A percentile compares a stretch with the other conserved stretches of the same genome.
Evolutionary conservation across 2,113 vertebrate genomes (phyloP).

Genomic region (Labeo catla): DNA sequence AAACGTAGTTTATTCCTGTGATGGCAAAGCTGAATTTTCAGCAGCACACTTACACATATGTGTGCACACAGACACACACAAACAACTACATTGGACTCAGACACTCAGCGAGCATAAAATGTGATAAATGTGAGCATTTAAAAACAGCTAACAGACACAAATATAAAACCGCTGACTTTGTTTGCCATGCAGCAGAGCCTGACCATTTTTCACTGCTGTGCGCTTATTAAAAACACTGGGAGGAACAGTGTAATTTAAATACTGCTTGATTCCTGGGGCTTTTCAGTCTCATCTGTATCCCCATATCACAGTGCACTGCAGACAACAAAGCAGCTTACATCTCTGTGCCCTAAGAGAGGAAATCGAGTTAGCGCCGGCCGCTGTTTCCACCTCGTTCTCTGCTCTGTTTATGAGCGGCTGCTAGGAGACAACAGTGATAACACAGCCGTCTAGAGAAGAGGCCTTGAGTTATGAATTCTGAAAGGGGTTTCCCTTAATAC

Average conservation of each 20-base stretch:
- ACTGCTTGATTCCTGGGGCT: neutral
- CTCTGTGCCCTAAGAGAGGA: conserved; percentile 1
- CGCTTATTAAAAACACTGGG: neutral
- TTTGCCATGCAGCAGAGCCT: neutral
- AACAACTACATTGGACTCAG: too few relatives aligned
- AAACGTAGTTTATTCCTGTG: neutral
- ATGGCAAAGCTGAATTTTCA: neutral
- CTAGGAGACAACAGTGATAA: conserved; percentile 49
- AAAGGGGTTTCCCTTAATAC: neutral
- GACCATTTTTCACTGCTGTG: neutral
- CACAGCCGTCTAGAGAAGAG: conserved; percentile 23
- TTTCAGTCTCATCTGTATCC: neutral
- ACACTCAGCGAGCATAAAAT: too few relatives aligned
- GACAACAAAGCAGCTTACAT: conserved; percentile 25
- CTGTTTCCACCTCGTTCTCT: conserved; percentile 28
- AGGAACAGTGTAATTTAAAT: neutral
- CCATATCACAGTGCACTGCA: neutral
- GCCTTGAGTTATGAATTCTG: conserved; percentile 10
- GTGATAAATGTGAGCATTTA: neutral
- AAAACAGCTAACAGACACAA: neutral
- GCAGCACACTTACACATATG: too few relatives aligned
- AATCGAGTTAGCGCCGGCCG: conserved; percentile 16
- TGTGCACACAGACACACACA: too few relatives aligned
- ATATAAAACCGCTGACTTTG: neutral
- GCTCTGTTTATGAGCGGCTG: conserved; percentile 40